These are phyloP conservation scores for Acomys russatus DNA, from an alignment of 2,797 vertebrate genomes.

Conservation along the genomic window DNA sequence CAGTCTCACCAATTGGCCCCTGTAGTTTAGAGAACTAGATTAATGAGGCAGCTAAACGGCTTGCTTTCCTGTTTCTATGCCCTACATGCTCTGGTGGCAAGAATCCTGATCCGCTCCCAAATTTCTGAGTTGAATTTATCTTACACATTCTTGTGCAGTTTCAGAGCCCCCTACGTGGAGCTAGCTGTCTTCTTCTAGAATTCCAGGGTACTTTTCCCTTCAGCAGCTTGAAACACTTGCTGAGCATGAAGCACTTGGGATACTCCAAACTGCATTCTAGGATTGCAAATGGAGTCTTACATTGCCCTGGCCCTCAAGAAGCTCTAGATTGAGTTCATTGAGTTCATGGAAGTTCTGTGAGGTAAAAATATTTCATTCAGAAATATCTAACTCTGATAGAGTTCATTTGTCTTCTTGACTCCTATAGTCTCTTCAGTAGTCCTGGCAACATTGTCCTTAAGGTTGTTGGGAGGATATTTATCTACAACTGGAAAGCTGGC, in stretches of 20 bases:
- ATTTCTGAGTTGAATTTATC: slow-evolving; percentile 19
- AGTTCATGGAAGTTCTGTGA: not conserved
- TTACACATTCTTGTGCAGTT: not conserved
- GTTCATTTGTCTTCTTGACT: not conserved
- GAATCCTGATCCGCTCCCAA: not conserved
- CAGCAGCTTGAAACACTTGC: not conserved
- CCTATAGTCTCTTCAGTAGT: slow-evolving; percentile 1
- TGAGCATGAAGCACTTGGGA: not conserved
- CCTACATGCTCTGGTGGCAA: not conserved
- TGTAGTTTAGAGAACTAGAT: not conserved
- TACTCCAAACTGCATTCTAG: not conserved
- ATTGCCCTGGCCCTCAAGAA: not conserved
- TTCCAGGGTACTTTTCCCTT: not conserved
- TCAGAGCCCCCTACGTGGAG: not conserved
- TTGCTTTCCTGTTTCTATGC: slow-evolving; percentile 10
- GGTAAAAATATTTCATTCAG: not conserved
- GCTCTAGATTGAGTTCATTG: not conserved
- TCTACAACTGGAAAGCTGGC: not conserved
- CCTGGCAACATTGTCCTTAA: not conserved
- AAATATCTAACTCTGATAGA: not conserved
- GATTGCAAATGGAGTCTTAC: not conserved
- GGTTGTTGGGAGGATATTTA: not conserved
- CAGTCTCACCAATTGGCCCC: not conserved
- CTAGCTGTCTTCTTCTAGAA: not conserved
- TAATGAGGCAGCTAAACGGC: slow-evolving; percentile 16